These are phyloP conservation scores for Rugalucina vietnamica DNA, from an alignment of 2,888 invertebrate species.

Conservation along the genomic window DNA sequence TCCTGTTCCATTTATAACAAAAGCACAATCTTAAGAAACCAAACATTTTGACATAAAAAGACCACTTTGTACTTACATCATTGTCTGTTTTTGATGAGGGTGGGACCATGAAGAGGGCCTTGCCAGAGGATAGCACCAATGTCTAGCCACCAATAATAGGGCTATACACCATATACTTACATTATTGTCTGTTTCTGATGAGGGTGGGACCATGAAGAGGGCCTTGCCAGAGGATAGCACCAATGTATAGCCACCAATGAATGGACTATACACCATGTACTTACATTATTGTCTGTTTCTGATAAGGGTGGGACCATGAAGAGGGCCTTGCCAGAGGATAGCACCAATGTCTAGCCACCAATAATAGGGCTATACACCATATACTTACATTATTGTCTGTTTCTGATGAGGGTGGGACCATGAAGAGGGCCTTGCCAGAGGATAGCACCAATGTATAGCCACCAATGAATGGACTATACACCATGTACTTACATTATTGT, in stretches of 20 bases:
- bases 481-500: constrained; percentile 88
- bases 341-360: no score
- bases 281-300: no score
- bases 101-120: constrained; percentile 98
- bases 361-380: no score
- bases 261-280: constrained; percentile 98
- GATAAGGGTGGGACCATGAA: no score
- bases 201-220: constrained; percentile 97
- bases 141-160: constrained; percentile 98
- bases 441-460: constrained; percentile 96
- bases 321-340: no score
- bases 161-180: constrained; percentile 94
- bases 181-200: constrained; percentile 92
- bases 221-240: constrained; percentile 96
- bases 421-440: constrained; percentile 97
- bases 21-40: no score
- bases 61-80: constrained; percentile 53
- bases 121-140: constrained; percentile 94
- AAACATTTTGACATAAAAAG: no score
- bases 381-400: constrained; percentile 89
- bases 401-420: constrained; percentile 95
- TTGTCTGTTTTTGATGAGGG: constrained; percentile 95
- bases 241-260: constrained; percentile 97
- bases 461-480: constrained; percentile 98
- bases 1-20: no score